A percentile compares a stretch with the other conserved stretches of the same genome.
Evolutionary conservation across 2,888 invertebrate genomes (phyloP).

Genomic region (Conus canariensis): DNA sequence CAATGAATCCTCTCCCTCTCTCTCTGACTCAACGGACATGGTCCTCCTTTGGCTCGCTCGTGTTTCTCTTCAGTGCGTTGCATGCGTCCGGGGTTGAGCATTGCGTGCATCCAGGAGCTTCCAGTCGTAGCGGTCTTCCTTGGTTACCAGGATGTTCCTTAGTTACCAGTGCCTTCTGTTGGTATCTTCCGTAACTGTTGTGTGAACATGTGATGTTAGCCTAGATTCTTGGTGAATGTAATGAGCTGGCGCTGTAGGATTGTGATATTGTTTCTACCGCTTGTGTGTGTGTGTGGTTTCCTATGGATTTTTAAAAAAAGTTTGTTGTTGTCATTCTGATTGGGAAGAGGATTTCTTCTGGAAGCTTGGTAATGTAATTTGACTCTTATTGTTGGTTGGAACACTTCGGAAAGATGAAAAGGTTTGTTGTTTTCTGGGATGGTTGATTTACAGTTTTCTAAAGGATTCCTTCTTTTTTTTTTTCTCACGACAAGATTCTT

Average conservation of each 20-base stretch:
- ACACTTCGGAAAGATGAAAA: background rate
- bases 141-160: conserved; percentile 4
- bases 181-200: background rate
- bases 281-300: background rate
- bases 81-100: background rate
- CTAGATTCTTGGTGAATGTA: background rate
- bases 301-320: background rate
- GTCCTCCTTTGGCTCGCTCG: background rate
- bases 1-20: background rate
- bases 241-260: background rate
- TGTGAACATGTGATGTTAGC: background rate
- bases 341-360: background rate
- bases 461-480: background rate
- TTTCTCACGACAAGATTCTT: background rate
- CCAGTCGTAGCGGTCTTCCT: background rate
- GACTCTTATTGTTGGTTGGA: too few relatives aligned
- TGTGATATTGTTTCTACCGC: background rate
- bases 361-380: too few relatives aligned
- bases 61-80: background rate
- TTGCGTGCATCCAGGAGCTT: background rate
- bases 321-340: background rate
- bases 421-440: background rate
- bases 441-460: background rate
- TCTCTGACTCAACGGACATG: background rate
- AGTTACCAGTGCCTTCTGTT: background rate